These are phyloP conservation scores for Ditylenchus dipsaci DNA, from an alignment of 1,140 invertebrate genomes.

Conservation along the genomic window DNA sequence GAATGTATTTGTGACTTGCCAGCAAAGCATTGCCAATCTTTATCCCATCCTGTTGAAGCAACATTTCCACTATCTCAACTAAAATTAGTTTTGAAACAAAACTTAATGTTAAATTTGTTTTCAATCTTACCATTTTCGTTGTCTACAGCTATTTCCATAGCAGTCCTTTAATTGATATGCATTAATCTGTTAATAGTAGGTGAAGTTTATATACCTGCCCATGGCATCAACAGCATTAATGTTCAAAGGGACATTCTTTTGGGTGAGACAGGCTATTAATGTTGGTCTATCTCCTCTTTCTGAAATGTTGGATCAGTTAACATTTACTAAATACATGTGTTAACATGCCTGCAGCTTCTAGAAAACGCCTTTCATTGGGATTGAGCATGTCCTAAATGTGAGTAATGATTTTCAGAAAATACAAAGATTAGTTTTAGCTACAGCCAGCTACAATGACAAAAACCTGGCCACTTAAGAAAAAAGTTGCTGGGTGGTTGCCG, in stretches of 20 bases:
- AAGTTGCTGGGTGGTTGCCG: no score
- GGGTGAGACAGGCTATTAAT: constrained; percentile 61
- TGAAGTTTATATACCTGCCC: constrained; percentile 53
- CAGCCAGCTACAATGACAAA: no score
- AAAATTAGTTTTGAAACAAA: no score
- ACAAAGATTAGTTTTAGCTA: no score
- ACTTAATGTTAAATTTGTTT: no score
- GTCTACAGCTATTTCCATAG: constrained; percentile 63
- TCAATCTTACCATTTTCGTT: constrained; percentile 59
- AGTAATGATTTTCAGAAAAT: no score
- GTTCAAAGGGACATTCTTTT: constrained; percentile 60
- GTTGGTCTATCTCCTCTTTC: constrained; percentile 62
- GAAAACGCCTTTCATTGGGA: constrained; percentile 54
- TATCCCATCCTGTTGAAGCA: constrained; percentile 60
- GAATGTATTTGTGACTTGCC: background rate
- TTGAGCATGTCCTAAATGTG: constrained; percentile 20
- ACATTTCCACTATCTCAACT: constrained; percentile 60
- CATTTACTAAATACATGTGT: no score
- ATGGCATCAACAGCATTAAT: constrained; percentile 65
- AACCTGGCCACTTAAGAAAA: no score
- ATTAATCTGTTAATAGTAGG: no score
- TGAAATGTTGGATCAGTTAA: background rate
- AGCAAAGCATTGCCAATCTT: constrained; percentile 62
- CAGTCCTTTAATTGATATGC: constrained; percentile 50
- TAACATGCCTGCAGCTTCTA: constrained; percentile 63